Base-by-base conservation (phyloP, 2,888 invertebrate genomes). In the Acrocera orbiculus region DNA sequence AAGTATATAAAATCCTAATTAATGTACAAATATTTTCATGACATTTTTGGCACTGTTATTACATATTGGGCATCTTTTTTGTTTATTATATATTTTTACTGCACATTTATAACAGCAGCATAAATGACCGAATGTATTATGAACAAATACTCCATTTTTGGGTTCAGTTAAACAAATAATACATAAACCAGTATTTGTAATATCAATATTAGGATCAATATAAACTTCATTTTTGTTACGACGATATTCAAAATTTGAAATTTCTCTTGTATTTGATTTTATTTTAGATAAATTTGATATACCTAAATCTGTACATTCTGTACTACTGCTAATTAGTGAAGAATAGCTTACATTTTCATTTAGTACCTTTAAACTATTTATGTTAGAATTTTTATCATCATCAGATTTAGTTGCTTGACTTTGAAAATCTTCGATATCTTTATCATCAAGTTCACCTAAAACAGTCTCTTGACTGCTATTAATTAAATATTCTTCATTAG, bases 61-160 rank as follows among this genome's bases (percentile, higher is more conserved):
- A 48, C 78, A 78, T 3, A 75, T 63, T 2, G 78, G 77, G 49
- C 78, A 78, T 16, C 70, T 56, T 44, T 69, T 70, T 2, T 65
- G 65, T 19, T 63, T 65, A 10, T 63, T 63, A 72, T 76, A 74
- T 1, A 73, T 70, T 46, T 68, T 70, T 26, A 71, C 63, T 0
- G 76, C 75, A 51, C 78, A 78, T 34, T 64, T 66, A 44, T 77
- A 78, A 47, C 78, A 78, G 42, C 76, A 76, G 47, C 73, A 76
- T 41, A 73, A 69, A 39, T 77, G 77, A 1, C 69, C 70, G 35
- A 69, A 67, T 27, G 66, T 61, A 0, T 73, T 73, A 48, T 78
- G 77, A 0, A 76, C 66, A 46, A 77, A 77, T 23, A 72, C 69
- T 1, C 73, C 73, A 34, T 76, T 67, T 49, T 74, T 76, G 0